A percentile compares a stretch with the other conserved stretches of the same genome.
These are phyloP conservation scores for Syrrhaptes paradoxus DNA, from an alignment of 2,113 vertebrate species.

Conservation along the genomic window DNA sequence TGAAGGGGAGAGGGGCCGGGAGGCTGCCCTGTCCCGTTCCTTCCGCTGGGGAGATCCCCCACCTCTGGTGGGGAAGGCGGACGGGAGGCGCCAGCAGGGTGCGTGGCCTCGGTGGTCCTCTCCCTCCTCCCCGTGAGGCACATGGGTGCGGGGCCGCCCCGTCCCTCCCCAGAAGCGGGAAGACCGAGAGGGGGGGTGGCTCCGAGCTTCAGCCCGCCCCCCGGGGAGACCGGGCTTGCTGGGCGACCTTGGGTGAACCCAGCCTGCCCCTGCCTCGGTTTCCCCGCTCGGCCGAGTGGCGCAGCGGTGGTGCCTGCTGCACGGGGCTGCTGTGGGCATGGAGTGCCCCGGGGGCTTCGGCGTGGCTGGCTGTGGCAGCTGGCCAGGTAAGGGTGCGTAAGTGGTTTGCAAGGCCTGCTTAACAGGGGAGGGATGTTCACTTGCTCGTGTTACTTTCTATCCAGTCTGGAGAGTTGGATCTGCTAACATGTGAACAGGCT, in stretches of 20 bases:
- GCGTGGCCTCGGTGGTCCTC: background rate
- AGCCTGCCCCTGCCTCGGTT: background rate
- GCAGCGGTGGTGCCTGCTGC: background rate
- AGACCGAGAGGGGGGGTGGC: background rate
- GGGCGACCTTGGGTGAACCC: slow-evolving; percentile 38
- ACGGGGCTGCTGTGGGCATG: background rate
- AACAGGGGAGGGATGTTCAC: background rate
- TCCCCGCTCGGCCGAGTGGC: background rate
- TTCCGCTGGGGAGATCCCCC: background rate
- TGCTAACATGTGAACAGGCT: background rate
- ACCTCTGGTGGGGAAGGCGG: background rate
- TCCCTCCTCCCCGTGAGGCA: background rate
- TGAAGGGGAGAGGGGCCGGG: background rate
- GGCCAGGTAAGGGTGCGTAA: background rate
- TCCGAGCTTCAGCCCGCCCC: background rate
- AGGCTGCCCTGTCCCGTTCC: background rate
- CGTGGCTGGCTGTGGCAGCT: background rate
- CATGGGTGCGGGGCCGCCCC: background rate
- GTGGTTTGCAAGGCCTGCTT: background rate
- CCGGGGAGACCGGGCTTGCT: background rate
- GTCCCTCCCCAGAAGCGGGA: background rate
- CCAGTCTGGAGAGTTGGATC: background rate
- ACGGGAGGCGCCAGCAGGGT: slow-evolving; percentile 19
- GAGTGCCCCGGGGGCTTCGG: background rate
- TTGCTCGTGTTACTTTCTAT: background rate